Conservation (phyloP, 1,140 invertebrate species). For the Agrypnia vestita region DNA sequence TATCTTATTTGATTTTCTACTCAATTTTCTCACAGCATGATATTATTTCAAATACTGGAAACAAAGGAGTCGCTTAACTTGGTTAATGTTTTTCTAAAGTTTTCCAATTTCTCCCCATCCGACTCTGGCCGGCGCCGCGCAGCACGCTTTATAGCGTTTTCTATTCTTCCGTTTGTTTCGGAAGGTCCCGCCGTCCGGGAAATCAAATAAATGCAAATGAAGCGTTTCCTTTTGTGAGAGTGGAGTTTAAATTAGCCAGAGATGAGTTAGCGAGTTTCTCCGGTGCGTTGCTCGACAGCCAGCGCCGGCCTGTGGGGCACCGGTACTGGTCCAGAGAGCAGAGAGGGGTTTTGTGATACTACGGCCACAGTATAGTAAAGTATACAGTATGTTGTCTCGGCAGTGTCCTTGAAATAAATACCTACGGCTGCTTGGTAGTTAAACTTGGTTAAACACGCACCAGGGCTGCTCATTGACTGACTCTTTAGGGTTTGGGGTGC, state of each 20-base stretch:
- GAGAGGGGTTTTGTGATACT: too few relatives aligned
- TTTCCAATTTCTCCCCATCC: neutral
- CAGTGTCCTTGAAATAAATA: too few relatives aligned
- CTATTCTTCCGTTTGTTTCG: slow-evolving; percentile 36
- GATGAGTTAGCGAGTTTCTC: slow-evolving; percentile 54
- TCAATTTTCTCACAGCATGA: neutral
- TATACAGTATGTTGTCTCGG: too few relatives aligned
- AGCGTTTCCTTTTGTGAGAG: slow-evolving; percentile 47
- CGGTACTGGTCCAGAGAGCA: too few relatives aligned
- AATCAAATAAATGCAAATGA: slow-evolving; percentile 51
- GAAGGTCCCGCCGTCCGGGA: slow-evolving; percentile 36
- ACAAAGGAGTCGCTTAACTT: neutral
- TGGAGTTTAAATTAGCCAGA: slow-evolving; percentile 57
- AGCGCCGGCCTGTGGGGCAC: too few relatives aligned
- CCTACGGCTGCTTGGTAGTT: too few relatives aligned
- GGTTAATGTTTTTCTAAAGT: neutral
- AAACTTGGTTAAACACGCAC: too few relatives aligned
- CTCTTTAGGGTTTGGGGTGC: too few relatives aligned
- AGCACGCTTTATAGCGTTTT: slow-evolving; percentile 1
- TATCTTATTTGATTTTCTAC: too few relatives aligned
- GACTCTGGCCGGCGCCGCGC: neutral
- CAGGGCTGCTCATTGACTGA: too few relatives aligned
- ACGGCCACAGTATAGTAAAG: too few relatives aligned
- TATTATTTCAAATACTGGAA: neutral
- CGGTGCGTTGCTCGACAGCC: too few relatives aligned